A percentile compares a stretch with the other conserved stretches of the same genome.
These are phyloP conservation scores for Macaria liturata DNA, from an alignment of 2,888 invertebrate genomes.

Conservation along the genomic window DNA sequence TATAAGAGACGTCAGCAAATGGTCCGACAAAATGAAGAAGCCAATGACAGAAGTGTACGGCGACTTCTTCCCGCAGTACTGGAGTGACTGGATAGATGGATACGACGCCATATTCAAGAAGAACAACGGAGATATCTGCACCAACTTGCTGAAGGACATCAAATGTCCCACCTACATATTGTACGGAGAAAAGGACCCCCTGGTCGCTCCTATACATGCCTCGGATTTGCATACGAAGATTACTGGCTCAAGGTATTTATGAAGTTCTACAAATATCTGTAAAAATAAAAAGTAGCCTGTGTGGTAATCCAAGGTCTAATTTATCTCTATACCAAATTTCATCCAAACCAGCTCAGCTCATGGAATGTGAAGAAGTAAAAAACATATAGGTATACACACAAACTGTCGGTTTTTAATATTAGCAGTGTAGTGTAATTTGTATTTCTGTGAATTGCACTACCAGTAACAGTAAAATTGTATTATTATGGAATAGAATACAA, in stretches of 20 bases:
- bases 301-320: too few relatives aligned
- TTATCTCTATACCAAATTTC: too few relatives aligned
- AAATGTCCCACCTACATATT: slow-evolving; percentile 90
- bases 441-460: too few relatives aligned
- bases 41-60: slow-evolving; percentile 90
- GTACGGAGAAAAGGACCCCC: slow-evolving; percentile 92
- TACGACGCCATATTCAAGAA: slow-evolving; percentile 81
- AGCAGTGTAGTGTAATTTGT: too few relatives aligned
- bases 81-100: slow-evolving; percentile 89
- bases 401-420: too few relatives aligned
- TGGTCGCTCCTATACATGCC: slow-evolving; percentile 89
- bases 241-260: slow-evolving; percentile 85
- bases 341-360: too few relatives aligned
- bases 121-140: slow-evolving; percentile 89
- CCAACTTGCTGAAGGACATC: slow-evolving; percentile 84
- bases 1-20: slow-evolving; percentile 87
- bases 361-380: too few relatives aligned
- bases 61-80: slow-evolving; percentile 86
- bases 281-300: too few relatives aligned
- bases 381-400: too few relatives aligned
- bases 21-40: slow-evolving; percentile 91
- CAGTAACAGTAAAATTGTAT: too few relatives aligned
- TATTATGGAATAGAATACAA: too few relatives aligned
- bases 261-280: too few relatives aligned
- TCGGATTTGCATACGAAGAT: slow-evolving; percentile 88